phyloP scores from a whole-genome alignment of 2,797 vertebrate species.

The Poecilia wingei region DNA sequence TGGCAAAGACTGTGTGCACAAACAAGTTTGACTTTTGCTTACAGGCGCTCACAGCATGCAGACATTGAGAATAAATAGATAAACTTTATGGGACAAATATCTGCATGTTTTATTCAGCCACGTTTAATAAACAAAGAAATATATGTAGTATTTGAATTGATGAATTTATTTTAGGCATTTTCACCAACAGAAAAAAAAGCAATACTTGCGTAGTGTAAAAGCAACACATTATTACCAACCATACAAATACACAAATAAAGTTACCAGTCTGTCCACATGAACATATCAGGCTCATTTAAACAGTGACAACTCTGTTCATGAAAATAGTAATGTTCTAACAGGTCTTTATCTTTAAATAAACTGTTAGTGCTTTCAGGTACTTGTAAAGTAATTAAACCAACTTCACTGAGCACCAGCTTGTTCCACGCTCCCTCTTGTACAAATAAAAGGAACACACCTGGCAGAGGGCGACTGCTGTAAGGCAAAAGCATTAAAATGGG shows the following conservation, averaged over 20 bases:
- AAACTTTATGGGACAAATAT: not conserved
- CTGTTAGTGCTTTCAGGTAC: not conserved
- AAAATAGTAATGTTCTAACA: not conserved
- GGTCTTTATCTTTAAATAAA: not conserved
- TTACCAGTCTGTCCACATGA: not conserved
- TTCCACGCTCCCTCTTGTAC: not conserved
- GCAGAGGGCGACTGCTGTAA: not conserved
- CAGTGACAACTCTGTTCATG: not conserved
- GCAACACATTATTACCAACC: too few species aligned
- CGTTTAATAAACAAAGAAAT: not conserved
- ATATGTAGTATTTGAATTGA: not conserved
- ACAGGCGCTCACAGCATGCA: not conserved
- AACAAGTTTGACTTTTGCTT: not conserved
- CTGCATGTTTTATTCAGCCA: not conserved
- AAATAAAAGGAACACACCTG: constrained; percentile 11
- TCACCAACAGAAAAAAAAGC: too few species aligned
- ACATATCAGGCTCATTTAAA: not conserved
- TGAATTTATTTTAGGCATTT: too few species aligned
- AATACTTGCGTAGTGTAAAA: too few species aligned
- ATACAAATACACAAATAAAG: not conserved
- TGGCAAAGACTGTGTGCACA: not conserved
- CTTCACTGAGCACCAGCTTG: not conserved
- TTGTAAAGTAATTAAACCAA: not conserved
- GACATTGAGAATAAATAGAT: not conserved
- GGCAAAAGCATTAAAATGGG: not conserved